Evolutionary conservation across 2,113 vertebrate species (phyloP).

Genomic region (Girardinichthys multiradiatus): DNA sequence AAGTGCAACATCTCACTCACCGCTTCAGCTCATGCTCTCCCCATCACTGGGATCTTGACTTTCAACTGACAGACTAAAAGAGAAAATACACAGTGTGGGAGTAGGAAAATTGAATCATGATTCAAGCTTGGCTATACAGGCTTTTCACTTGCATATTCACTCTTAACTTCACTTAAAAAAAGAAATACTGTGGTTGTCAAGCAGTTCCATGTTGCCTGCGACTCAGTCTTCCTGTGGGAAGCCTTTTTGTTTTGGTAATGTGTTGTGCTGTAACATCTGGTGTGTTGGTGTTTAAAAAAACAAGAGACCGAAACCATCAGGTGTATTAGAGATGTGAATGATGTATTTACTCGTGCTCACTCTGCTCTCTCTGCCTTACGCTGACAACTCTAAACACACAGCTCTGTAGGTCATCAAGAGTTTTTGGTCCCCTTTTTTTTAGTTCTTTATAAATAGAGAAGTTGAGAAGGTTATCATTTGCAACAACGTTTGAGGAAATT

Average conservation of each 20-base stretch:
- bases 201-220: conserved; percentile 29
- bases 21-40: conserved; percentile 47
- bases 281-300: conserved; percentile 28
- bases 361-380: conserved; percentile 37
- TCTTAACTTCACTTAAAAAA: conserved; percentile 46
- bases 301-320: conserved; percentile 17
- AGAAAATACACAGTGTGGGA: conserved; percentile 42
- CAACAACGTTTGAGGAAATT: conserved; percentile 34
- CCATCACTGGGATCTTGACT: conserved; percentile 61
- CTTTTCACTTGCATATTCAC: conserved; percentile 50
- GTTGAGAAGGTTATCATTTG: conserved; percentile 25
- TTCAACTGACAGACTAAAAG: conserved; percentile 49
- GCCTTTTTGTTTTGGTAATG: conserved; percentile 45
- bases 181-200: conserved; percentile 37
- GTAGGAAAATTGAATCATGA: conserved; percentile 43
- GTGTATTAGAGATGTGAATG: conserved; percentile 31
- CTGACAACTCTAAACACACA: background rate
- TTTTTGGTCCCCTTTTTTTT: background rate
- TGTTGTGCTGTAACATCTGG: conserved; percentile 49
- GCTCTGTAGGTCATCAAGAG: conserved; percentile 11
- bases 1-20: conserved; percentile 50
- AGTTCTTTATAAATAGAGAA: conserved; percentile 14
- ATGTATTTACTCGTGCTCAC: conserved; percentile 35
- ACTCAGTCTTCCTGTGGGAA: conserved; percentile 41
- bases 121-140: conserved; percentile 32